These are phyloP conservation scores for Campoplex capitator DNA, from an alignment of 2,888 invertebrate genomes.

Conservation along the genomic window DNA sequence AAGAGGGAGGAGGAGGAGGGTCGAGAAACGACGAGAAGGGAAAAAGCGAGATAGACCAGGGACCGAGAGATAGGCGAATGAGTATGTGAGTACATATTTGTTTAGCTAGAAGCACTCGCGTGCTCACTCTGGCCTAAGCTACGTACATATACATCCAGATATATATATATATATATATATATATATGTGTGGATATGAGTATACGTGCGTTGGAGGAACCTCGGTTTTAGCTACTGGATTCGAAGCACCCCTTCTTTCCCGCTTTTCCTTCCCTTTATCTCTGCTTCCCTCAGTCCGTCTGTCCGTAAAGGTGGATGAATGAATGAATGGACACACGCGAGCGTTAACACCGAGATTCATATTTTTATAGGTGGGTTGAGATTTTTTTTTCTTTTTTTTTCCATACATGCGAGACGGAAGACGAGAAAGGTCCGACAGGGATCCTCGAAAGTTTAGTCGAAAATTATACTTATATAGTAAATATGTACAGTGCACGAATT, in stretches of 20 bases:
- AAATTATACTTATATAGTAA: conserved; percentile 25
- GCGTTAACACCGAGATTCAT: conserved; percentile 16
- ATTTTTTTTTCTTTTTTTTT: conserved; percentile 20
- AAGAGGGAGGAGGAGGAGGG: conserved; percentile 26
- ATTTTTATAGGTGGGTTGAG: conserved; percentile 6
- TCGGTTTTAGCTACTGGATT: conserved; percentile 54
- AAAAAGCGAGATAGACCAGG: conserved; percentile 51
- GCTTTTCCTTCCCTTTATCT: conserved; percentile 46
- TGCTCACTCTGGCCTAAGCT: conserved; percentile 74
- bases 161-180: not conserved
- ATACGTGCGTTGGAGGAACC: conserved; percentile 45
- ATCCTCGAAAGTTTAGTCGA: conserved; percentile 16
- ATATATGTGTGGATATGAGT: not conserved
- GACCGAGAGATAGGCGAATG: conserved; percentile 83
- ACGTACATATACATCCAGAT: conserved; percentile 6
- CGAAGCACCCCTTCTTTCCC: conserved; percentile 50
- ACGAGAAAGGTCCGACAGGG: conserved; percentile 71
- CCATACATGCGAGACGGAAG: conserved; percentile 53
- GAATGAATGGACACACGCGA: conserved; percentile 74
- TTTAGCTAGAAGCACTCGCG: conserved; percentile 84
- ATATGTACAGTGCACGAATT: conserved; percentile 1
- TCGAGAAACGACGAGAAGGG: conserved; percentile 45
- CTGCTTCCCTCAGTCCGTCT: conserved; percentile 66
- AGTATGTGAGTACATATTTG: conserved; percentile 84
- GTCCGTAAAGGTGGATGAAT: conserved; percentile 75